phyloP scores from a whole-genome alignment of 30 jellyfish, hydroid and myxozoan genomes.

The Aurelia aurita region DNA sequence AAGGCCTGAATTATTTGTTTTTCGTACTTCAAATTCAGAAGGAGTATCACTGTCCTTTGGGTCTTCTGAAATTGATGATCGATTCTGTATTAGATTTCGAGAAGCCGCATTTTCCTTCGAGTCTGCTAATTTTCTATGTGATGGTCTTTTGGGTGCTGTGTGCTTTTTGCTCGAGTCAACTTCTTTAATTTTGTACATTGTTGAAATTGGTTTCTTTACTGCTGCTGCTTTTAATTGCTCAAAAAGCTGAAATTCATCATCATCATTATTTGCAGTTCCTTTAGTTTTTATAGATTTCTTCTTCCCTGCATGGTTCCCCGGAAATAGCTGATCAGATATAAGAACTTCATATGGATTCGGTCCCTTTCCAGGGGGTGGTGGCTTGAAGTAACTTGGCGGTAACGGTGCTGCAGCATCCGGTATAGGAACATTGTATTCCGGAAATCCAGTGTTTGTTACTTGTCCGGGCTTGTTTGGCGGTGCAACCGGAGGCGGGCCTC shows the following conservation, averaged over 20 bases:
- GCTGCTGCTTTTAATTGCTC: conserved; percentile 15
- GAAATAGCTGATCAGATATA: conserved; percentile 84
- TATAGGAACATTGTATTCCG: conserved; percentile 76
- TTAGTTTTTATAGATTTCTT: conserved; percentile 42
- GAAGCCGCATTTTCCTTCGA: too few species aligned
- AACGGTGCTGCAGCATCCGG: conserved; percentile 79
- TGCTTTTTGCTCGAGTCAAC: conserved; percentile 2
- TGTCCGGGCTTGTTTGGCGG: conserved; percentile 46
- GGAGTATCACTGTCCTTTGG: too few species aligned
- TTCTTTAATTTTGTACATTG: conserved; percentile 15
- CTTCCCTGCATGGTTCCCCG: conserved; percentile 69
- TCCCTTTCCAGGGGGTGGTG: conserved; percentile 84
- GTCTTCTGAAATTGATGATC: too few species aligned
- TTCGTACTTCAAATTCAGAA: too few species aligned
- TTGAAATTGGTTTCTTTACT: conserved; percentile 6
- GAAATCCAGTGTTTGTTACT: conserved; percentile 66
- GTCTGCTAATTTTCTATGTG: background rate
- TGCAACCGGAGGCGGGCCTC: conserved; percentile 43
- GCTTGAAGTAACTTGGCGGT: conserved; percentile 85
- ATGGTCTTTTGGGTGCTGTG: background rate
- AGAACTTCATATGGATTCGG: conserved; percentile 93
- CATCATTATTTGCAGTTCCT: conserved; percentile 14
- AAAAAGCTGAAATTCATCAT: conserved; percentile 12
- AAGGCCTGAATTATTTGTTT: too few species aligned
- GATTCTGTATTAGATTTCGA: too few species aligned